phyloP scores from a whole-genome alignment of 37 sponge, comb jelly and placozoan genomes.

The Lycopodina hypogea region DNA sequence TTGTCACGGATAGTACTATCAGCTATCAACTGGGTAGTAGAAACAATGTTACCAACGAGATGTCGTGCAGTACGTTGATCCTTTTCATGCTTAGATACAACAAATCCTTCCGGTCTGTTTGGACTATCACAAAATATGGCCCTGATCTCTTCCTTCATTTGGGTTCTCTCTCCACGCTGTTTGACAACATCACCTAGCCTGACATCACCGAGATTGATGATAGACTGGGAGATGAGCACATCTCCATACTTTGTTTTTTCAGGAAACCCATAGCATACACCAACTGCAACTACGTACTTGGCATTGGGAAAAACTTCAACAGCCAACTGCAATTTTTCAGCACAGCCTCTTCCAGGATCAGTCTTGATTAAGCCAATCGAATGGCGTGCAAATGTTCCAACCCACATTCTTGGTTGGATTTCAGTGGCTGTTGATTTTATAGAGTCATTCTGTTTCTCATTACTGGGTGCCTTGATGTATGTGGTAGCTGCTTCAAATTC shows the following conservation, averaged over 20 bases:
- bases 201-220: neutral
- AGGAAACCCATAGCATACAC: neutral
- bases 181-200: neutral
- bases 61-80: neutral
- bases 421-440: no score
- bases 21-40: neutral
- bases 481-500: neutral
- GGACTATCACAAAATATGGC: neutral
- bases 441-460: no score
- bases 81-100: no score
- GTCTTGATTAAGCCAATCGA: neutral
- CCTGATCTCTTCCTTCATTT: neutral
- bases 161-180: neutral
- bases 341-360: neutral
- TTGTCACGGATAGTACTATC: neutral
- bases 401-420: no score
- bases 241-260: neutral
- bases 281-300: neutral
- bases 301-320: neutral
- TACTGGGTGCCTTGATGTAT: neutral
- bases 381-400: neutral
- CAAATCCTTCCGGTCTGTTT: neutral
- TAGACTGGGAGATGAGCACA: neutral
- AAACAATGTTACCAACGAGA: neutral
- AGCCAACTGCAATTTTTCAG: no score